A percentile compares a stretch with the other conserved stretches of the same genome.
These are phyloP conservation scores for Rhinolophus ferrumequinum DNA, from an alignment of 2,113 vertebrate species.

Conservation along the genomic window DNA sequence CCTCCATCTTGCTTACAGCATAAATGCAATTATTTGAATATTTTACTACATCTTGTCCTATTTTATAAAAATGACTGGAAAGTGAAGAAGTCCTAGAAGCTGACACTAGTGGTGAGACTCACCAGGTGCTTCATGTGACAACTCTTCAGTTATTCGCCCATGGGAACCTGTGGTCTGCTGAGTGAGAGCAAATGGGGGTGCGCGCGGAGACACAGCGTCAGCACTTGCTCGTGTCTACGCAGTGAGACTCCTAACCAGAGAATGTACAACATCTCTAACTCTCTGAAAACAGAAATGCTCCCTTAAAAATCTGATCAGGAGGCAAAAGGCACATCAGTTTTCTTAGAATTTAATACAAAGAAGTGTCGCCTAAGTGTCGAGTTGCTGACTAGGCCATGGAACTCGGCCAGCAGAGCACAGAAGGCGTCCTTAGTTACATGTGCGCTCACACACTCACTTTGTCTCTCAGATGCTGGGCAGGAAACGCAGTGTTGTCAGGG, in stretches of 20 bases:
- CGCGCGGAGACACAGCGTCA: too few species aligned
- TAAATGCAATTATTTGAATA: neutral
- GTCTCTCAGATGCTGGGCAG: neutral
- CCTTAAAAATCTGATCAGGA: neutral
- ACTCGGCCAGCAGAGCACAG: neutral
- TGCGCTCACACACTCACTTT: too few species aligned
- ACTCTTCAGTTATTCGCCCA: neutral
- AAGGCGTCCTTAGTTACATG: neutral
- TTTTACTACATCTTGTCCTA: neutral
- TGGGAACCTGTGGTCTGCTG: fast-evolving
- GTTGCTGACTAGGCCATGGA: neutral
- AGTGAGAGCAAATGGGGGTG: neutral
- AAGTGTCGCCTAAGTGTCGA: neutral
- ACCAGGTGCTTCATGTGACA: neutral
- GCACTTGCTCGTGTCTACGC: neutral
- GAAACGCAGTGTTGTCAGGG: neutral
- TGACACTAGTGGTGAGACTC: fast-evolving
- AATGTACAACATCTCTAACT: too few species aligned
- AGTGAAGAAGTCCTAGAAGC: neutral
- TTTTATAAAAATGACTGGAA: neutral
- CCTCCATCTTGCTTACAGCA: neutral
- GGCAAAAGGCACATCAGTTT: neutral
- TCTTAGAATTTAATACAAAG: neutral
- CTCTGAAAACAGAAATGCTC: neutral
- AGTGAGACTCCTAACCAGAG: neutral